Evolutionary conservation across 1,140 invertebrate species (phyloP).

Genomic region (Samia ricini): DNA sequence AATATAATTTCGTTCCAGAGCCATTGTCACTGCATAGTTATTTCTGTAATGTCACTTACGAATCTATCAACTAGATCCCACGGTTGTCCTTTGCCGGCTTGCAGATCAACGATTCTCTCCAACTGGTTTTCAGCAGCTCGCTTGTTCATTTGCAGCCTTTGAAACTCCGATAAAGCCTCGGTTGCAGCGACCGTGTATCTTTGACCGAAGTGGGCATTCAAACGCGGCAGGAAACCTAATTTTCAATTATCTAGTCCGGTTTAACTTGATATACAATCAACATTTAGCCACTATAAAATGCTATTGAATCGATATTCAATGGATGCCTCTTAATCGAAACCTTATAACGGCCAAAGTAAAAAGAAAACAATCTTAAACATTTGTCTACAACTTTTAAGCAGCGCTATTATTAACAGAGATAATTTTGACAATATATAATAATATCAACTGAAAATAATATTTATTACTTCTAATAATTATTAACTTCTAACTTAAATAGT

Average conservation of each 20-base stretch:
- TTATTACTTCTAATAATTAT: too few species aligned
- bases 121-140: constrained; percentile 76
- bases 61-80: constrained; percentile 80
- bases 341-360: too few species aligned
- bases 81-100: constrained; percentile 78
- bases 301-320: too few species aligned
- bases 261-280: background rate
- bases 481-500: too few species aligned
- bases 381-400: too few species aligned
- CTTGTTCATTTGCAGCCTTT: constrained; percentile 79
- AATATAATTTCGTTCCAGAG: background rate
- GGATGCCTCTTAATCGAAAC: too few species aligned
- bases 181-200: constrained; percentile 82
- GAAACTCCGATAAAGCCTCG: constrained; percentile 83
- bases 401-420: too few species aligned
- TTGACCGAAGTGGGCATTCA: constrained; percentile 81
- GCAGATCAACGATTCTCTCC: constrained; percentile 76
- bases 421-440: too few species aligned
- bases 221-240: constrained; percentile 81
- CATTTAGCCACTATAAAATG: too few species aligned
- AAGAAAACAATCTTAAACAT: too few species aligned
- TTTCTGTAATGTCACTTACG: constrained; percentile 61
- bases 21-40: background rate
- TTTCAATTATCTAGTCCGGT: background rate
- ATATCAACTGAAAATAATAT: too few species aligned